A percentile compares a stretch with the other conserved stretches of the same genome.
Evolutionary conservation across 2,797 vertebrate genomes (phyloP).

Genomic region (Poecilia wingei): DNA sequence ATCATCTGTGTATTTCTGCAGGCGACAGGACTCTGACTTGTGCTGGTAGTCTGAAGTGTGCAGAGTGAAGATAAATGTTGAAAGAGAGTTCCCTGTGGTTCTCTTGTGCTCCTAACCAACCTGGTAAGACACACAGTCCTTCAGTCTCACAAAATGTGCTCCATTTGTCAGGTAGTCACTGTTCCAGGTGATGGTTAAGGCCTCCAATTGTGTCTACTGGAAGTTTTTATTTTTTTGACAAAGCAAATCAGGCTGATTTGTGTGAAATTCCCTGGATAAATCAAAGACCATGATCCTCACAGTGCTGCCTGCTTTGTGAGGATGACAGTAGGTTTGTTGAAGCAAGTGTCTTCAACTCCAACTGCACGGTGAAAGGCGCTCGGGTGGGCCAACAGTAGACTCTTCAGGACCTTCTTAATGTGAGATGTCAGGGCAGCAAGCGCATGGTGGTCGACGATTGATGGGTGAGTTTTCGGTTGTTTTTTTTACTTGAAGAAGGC

Average conservation of each 20-base stretch:
- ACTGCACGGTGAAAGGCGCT: too few relatives aligned
- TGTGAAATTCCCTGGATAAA: neutral
- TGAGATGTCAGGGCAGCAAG: too few relatives aligned
- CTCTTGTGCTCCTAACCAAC: neutral
- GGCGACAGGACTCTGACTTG: neutral
- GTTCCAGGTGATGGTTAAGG: neutral
- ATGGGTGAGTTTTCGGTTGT: too few relatives aligned
- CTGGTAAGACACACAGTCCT: neutral
- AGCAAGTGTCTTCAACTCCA: too few relatives aligned
- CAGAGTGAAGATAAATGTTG: neutral
- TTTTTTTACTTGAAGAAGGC: neutral
- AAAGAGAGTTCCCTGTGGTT: neutral
- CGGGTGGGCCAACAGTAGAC: too few relatives aligned
- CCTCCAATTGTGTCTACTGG: neutral
- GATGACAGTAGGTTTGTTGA: too few relatives aligned
- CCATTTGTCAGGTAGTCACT: neutral
- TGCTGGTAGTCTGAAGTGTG: neutral
- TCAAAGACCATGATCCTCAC: too few relatives aligned
- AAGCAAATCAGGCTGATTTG: neutral
- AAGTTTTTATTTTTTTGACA: neutral
- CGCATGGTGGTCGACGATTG: too few relatives aligned
- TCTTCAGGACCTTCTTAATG: too few relatives aligned
- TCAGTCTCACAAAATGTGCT: neutral
- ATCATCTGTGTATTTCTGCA: neutral
- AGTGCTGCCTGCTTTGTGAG: too few relatives aligned